Evolutionary conservation across 2,113 vertebrate genomes (phyloP).

Genomic region (Neolamprologus falcicula): DNA sequence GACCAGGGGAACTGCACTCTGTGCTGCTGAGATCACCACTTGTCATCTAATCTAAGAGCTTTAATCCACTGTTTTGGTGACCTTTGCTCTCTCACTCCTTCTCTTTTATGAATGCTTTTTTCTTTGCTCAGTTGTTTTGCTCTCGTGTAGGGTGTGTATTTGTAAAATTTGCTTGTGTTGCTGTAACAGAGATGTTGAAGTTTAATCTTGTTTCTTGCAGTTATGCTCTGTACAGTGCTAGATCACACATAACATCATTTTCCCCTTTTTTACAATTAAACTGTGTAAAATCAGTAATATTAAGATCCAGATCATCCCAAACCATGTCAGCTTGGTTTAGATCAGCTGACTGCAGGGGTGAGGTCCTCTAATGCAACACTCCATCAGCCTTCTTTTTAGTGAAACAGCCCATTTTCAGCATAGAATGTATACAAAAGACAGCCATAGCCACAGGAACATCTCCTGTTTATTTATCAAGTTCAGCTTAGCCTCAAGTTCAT

Average conservation of each 20-base stretch:
- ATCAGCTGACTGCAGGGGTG: background rate
- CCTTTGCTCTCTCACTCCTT: background rate
- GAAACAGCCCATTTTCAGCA: background rate
- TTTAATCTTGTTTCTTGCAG: background rate
- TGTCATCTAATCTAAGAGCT: conserved; percentile 50
- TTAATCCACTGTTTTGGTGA: conserved; percentile 40
- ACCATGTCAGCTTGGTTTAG: background rate
- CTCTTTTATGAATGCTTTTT: background rate
- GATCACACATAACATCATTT: background rate
- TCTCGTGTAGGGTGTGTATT: background rate
- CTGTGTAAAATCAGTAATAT: background rate
- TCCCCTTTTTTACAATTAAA: background rate
- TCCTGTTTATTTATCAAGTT: background rate
- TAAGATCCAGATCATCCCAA: background rate
- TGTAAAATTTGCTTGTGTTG: background rate
- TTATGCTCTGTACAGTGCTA: background rate
- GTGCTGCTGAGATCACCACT: conserved; percentile 44
- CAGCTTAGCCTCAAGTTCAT: background rate
- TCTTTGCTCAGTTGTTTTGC: background rate
- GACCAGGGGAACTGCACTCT: conserved; percentile 42
- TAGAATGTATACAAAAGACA: background rate
- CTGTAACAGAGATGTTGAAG: background rate
- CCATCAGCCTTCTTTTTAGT: background rate
- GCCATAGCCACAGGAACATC: background rate
- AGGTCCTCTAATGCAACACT: background rate